Conservation (phyloP, 1,140 invertebrate genomes). For the Chionoecetes opilio region DNA sequence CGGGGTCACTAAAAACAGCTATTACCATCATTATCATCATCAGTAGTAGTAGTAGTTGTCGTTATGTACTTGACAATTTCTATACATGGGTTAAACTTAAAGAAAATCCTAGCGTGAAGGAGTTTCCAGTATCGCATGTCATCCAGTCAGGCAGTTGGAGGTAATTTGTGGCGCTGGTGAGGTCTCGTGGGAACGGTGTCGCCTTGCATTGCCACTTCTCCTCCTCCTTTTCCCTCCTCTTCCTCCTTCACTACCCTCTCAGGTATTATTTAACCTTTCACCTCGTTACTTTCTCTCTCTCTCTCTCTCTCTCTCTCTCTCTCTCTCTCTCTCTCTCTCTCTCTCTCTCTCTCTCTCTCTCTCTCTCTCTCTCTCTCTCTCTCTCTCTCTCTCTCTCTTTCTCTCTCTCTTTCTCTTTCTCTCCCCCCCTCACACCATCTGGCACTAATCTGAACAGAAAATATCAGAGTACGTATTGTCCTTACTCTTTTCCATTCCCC, state of each 20-base stretch:
- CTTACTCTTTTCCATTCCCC: background rate
- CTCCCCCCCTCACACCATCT: background rate
- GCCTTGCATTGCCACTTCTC: background rate
- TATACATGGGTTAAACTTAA: too few relatives aligned
- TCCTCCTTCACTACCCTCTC: background rate
- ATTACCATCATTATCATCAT: too few relatives aligned
- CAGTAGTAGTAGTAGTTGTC: too few relatives aligned
- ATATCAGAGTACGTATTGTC: background rate
- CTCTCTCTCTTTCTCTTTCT: background rate
- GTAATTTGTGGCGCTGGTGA: conserved; percentile 19
- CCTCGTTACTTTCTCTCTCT: background rate
- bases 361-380: background rate
- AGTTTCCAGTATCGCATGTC: too few relatives aligned
- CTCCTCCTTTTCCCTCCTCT: background rate
- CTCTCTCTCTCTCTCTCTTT: background rate
- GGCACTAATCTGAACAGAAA: too few relatives aligned
- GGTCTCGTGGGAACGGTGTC: background rate
- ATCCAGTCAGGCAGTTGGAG: background rate
- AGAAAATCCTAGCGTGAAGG: too few relatives aligned
- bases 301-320: conserved; percentile 9
- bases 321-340: background rate
- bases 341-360: conserved; percentile 10
- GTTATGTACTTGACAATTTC: too few relatives aligned
- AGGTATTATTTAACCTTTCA: conserved; percentile 21
- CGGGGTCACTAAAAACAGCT: too few relatives aligned